phyloP scores from a whole-genome alignment of 2,113 vertebrate genomes.

The sheep (Ovis aries) region DNA sequence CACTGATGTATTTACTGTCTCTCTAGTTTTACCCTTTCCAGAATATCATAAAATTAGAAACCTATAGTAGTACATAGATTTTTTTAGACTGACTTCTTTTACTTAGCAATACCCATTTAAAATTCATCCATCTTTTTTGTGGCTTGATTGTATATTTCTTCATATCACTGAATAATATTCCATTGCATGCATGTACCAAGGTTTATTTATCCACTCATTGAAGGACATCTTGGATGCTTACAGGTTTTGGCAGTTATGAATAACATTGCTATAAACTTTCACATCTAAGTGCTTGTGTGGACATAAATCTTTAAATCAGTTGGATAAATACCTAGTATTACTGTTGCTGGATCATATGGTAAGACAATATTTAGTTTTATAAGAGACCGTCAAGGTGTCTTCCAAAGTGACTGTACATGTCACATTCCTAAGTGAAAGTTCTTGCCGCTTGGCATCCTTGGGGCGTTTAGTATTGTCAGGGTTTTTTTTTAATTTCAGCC shows the following conservation, averaged over 20 bases:
- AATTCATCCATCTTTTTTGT: neutral
- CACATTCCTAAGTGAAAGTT: neutral
- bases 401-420: neutral
- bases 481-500: neutral
- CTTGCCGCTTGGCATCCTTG: neutral
- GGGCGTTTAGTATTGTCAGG: neutral
- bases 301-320: neutral
- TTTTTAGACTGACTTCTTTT: neutral
- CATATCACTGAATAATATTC: neutral
- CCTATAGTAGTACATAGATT: neutral
- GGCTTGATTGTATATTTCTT: neutral
- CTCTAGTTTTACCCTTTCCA: slow-evolving; percentile 3
- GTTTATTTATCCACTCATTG: neutral
- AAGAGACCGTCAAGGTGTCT: neutral
- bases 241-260: neutral
- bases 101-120: neutral
- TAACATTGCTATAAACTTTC: neutral
- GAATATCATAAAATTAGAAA: neutral
- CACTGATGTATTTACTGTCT: neutral
- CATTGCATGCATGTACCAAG: neutral
- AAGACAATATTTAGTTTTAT: slow-evolving; percentile 3
- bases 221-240: neutral
- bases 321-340: neutral
- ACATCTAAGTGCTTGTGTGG: neutral
- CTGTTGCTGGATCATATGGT: neutral